Evolutionary conservation across 1,140 invertebrate genomes (phyloP), one percentile per base, ranked within the genome.

Genomic region (Diabrotica undecimpunctata): DNA sequence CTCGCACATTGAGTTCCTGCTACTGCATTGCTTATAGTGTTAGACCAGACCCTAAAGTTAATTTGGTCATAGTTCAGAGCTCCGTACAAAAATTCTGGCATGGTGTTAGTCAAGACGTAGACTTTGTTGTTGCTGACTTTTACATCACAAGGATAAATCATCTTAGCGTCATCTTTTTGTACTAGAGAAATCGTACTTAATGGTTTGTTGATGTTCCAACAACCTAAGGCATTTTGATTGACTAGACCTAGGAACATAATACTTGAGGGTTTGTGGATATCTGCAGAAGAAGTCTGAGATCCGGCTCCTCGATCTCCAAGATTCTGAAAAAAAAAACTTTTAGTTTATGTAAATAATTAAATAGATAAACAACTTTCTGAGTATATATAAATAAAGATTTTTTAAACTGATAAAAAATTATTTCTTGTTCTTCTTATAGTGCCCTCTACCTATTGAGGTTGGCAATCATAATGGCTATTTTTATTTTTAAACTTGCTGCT

Each of bases 171-270:
- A 70, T 90, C 83, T 66, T 82, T 78, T 0, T 83, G 84, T 6
- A 91, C 73, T 6, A 84, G 78, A 0, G 81, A 85, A 52, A 90
- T 79, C 70, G 85, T 86, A 11, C 75, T 77, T 6, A 90, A 79
- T 0, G 81, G 74, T 50, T 81, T 83, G 9, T 84, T 78, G 0
- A 81, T 85, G 64, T 90, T 87, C 89, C 89, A 91, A 68, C 89
- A 91, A 0, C 85, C 85, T 1, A 91, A 75, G 0, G 86, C 86
- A 68, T 89, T 87, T 53, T 81, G 80, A 12, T 85, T 87, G 5
- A 90, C 82, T 62, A 89, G 84, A 0, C 83, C 82, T 65, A 86
- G 86, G 72, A 90, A 89, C 10, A 89, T 75, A 37, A 88, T 82
- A 0, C 82, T 81, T 5, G 82, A 64, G 8, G 68, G 39, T 70